phyloP scores from a whole-genome alignment of 2,888 invertebrate genomes.

The Pelosia muscerda region DNA sequence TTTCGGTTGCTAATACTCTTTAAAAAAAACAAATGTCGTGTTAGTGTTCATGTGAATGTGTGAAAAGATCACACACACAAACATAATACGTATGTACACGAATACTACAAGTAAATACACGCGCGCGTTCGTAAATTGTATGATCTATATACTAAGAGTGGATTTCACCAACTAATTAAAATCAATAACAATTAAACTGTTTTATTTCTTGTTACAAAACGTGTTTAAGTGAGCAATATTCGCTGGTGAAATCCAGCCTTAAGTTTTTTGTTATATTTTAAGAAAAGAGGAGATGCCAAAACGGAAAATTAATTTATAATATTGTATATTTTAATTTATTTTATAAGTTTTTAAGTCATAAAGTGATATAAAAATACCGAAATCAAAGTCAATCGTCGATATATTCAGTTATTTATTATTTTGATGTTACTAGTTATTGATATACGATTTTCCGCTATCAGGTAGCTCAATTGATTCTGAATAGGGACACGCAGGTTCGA shows the following conservation, averaged over 20 bases:
- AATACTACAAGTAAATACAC: too few relatives aligned
- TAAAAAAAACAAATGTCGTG: too few relatives aligned
- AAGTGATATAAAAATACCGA: not conserved
- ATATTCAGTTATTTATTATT: not conserved
- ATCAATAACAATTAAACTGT: too few relatives aligned
- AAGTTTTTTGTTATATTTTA: conserved; percentile 1
- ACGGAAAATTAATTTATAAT: not conserved
- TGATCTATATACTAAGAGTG: too few relatives aligned
- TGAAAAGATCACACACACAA: too few relatives aligned
- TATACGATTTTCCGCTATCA: not conserved
- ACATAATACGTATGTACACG: too few relatives aligned
- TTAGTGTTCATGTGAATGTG: too few relatives aligned
- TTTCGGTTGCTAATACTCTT: too few relatives aligned
- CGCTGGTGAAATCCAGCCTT: not conserved
- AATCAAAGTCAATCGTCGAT: not conserved
- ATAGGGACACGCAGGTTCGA: not conserved
- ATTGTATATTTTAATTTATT: conserved; percentile 14
- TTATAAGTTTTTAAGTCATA: not conserved
- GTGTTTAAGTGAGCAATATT: not conserved
- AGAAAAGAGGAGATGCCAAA: not conserved
- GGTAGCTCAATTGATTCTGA: not conserved
- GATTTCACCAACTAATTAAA: too few relatives aligned
- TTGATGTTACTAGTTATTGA: not conserved
- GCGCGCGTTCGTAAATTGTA: too few relatives aligned
- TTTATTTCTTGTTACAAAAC: not conserved